Base-by-base conservation (phyloP, 2,113 vertebrate species). In the Calyptommatus sinebrachiatus region DNA sequence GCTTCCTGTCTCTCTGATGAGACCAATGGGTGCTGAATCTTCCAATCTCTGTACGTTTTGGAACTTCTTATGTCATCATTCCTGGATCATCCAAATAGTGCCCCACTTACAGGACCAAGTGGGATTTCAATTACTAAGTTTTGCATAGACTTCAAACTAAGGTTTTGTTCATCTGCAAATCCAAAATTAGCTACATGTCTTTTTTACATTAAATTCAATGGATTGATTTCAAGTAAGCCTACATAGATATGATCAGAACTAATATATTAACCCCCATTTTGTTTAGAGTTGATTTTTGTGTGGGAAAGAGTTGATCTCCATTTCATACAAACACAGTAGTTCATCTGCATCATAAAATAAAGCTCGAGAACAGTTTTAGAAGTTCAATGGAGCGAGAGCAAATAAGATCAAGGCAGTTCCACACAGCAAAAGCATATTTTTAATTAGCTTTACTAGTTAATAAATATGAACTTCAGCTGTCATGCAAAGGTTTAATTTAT, bases 401-500 rank as follows among this genome's bases (percentile, higher is more conserved):
- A 24, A 21, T 61, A 22, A 61, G 7, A 61, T 57, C 53, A 26
- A 69, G 16, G 20, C 22, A 60, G 61, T 45, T 24, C 50, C 61
- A 60, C 66, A 62, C 35, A 80, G 67, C 0, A 8, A 29, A 7
- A 16, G 46, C 78, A 73, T 28, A 63, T 50, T 79, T n/a, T 79
- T 81, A 50, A 69, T 77, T 35, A 77, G 11, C 14, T 28, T 73
- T 62, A 69, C 24, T 50, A 57, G 63, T 41, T 53, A 77, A 73
- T 77, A 75, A 83, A 74, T 74, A 78, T 74, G 53, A 79, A 76
- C 71, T 75, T 61, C 61, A 28, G 24, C 66, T 81, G 69, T 63
- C 70, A 28, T 66, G 41, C 71, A 72, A 63, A 81, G 53, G 75
- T 73, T 63, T 45, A 77, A 77, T 73, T 69, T 77, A 68, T 73